These are phyloP conservation scores for Intellagama lesueurii DNA, from an alignment of 2,797 vertebrate species.

Conservation along the genomic window DNA sequence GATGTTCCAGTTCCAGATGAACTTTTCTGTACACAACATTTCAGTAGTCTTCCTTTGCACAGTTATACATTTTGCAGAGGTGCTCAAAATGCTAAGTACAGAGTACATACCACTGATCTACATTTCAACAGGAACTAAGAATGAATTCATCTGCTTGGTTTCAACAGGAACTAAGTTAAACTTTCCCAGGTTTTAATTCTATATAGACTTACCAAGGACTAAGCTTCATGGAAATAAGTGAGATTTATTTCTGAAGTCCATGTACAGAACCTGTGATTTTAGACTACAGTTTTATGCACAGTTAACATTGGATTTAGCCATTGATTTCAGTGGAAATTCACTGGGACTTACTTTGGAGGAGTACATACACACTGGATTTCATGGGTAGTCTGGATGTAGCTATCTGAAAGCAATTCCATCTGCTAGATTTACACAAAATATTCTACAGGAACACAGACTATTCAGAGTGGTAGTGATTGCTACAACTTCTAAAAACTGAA, in stretches of 20 bases:
- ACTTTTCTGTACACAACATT: too few relatives aligned
- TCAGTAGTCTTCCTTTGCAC: neutral
- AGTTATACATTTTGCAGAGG: neutral
- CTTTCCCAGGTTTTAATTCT: neutral
- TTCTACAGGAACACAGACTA: slow-evolving; percentile 17
- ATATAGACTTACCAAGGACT: neutral
- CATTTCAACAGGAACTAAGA: too few relatives aligned
- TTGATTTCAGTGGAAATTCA: too few relatives aligned
- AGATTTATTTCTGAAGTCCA: neutral
- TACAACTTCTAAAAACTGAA: neutral
- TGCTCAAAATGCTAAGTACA: too few relatives aligned
- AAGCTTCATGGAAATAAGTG: neutral
- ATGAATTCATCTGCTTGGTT: neutral
- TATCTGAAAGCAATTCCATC: neutral
- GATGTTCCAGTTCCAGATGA: too few relatives aligned
- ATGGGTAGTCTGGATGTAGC: neutral
- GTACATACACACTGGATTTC: neutral
- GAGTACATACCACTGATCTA: too few relatives aligned
- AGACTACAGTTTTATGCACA: too few relatives aligned
- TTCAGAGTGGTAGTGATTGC: slow-evolving; percentile 20
- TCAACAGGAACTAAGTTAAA: neutral
- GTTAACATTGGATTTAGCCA: too few relatives aligned
- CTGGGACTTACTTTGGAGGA: neutral
- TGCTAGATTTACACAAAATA: slow-evolving; percentile 5
- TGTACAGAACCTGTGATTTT: too few relatives aligned